These are phyloP conservation scores for Drosophila diplacantha DNA, from an alignment of 2,888 invertebrate genomes.

Conservation along the genomic window DNA sequence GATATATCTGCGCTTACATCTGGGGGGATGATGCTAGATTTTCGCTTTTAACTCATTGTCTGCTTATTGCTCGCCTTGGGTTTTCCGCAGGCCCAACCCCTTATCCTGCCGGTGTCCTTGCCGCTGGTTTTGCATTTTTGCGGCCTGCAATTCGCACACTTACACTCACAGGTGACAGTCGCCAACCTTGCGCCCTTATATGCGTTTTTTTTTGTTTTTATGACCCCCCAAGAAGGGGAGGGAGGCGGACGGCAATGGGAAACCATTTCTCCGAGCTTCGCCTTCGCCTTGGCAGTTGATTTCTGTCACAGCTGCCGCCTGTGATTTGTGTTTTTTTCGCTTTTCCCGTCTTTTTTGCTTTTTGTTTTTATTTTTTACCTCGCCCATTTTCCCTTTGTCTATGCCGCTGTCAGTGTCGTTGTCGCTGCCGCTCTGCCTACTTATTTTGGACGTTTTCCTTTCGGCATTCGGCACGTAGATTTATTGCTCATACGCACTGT, in stretches of 20 bases:
- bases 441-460: slow-evolving; percentile 35
- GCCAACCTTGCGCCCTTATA: slow-evolving; percentile 27
- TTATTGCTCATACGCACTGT: slow-evolving; percentile 63
- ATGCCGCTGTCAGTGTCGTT: slow-evolving; percentile 13
- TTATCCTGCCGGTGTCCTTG: slow-evolving; percentile 25
- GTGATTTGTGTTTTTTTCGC: slow-evolving; percentile 57
- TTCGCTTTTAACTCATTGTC: slow-evolving; percentile 68
- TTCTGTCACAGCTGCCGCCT: slow-evolving; percentile 67
- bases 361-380: slow-evolving; percentile 43
- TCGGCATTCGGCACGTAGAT: slow-evolving; percentile 38
- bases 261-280: slow-evolving; percentile 28
- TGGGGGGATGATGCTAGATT: slow-evolving; percentile 46
- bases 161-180: slow-evolving; percentile 40
- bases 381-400: slow-evolving; percentile 20
- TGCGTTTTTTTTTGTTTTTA: neutral
- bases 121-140: slow-evolving; percentile 55
- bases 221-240: neutral
- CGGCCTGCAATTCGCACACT: slow-evolving; percentile 49
- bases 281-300: slow-evolving; percentile 67
- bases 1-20: slow-evolving; percentile 11
- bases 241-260: neutral
- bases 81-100: slow-evolving; percentile 10
- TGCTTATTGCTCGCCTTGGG: slow-evolving; percentile 49
- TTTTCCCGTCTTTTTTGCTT: slow-evolving; percentile 17
- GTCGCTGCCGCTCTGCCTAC: slow-evolving; percentile 24